Base-by-base conservation (phyloP, 2,113 vertebrate genomes). In the Corythornis cristatus region DNA sequence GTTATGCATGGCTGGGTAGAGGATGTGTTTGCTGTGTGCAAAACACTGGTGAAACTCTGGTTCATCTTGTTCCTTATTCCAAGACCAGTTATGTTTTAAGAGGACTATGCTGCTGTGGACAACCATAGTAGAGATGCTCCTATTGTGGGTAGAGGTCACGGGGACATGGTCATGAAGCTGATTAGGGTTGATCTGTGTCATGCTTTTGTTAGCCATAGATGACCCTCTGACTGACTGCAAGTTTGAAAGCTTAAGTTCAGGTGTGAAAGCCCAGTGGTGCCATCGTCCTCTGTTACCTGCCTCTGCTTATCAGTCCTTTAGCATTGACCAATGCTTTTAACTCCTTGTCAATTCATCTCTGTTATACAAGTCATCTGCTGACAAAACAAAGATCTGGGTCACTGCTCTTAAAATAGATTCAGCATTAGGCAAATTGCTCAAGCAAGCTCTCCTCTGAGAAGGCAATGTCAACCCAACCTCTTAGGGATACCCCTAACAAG, bases 371-470 rank as follows among this genome's bases (percentile, higher is more conserved):
- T 93, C 83, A 83, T 88, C 88, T 96, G 94, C 94, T 96, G 94
- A 95, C 93, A 95, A 95, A 93, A 92, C 84, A 89, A 71, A 93
- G 95, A 95, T 95, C 93, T 96, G 89, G 91, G 93, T 95, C 93
- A 93, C 82, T 83, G 91, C 75, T 91, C 94, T 91, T 89, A 95
- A 95, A 95, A 96, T 96, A 95, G 93, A 91, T 89, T 70, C 71
- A 56, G 67, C 89, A 85, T 94, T 95, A 93, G 91, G 93, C 87
- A 95, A 88, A 93, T 95, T 91, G 89, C 50, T 96, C 93, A 83
- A 74, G 93, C 51, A 89, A 77, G 61, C 60, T 95, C 87, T 93
- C 72, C 71, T 92, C 79, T 64, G 45, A 93, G 93, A 83, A 80
- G 72, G n/a, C 85, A 95, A 89, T 88, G 91, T 93, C 87, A 95